phyloP scores from a whole-genome alignment of 2,113 vertebrate species.

The Gulo gulo region DNA sequence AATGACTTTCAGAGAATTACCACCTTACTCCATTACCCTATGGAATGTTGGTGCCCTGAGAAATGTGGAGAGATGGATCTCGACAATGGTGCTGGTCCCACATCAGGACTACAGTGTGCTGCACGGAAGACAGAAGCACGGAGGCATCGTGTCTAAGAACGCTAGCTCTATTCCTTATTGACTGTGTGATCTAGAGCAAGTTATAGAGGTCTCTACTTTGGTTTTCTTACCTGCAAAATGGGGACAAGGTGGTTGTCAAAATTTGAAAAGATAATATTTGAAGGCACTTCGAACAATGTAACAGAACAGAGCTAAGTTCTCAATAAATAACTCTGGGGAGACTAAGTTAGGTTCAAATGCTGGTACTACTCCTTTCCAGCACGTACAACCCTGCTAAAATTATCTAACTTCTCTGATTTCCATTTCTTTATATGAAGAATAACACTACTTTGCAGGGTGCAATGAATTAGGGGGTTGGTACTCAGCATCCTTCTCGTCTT shows the following conservation, averaged over 20 bases:
- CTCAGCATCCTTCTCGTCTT: neutral
- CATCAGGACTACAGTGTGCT: neutral
- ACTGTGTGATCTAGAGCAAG: neutral
- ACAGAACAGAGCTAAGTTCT: neutral
- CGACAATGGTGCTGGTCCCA: neutral
- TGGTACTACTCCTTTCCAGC: neutral
- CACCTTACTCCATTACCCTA: neutral
- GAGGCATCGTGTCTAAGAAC: neutral
- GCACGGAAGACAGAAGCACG: neutral
- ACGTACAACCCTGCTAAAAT: neutral
- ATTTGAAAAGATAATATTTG: neutral
- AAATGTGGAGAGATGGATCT: neutral
- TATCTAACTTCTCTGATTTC: neutral
- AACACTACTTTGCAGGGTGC: neutral
- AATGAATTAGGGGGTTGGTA: neutral
- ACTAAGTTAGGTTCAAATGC: neutral
- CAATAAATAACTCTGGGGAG: neutral
- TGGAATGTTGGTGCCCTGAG: neutral
- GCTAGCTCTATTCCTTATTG: neutral
- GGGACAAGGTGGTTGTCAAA: neutral
- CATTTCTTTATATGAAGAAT: neutral
- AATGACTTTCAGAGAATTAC: neutral
- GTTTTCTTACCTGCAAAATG: neutral
- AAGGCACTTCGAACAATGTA: neutral
- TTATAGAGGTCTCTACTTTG: neutral